These are phyloP conservation scores for Dendrocincla fuliginosa DNA, from an alignment of 2,797 vertebrate genomes.

Conservation along the genomic window DNA sequence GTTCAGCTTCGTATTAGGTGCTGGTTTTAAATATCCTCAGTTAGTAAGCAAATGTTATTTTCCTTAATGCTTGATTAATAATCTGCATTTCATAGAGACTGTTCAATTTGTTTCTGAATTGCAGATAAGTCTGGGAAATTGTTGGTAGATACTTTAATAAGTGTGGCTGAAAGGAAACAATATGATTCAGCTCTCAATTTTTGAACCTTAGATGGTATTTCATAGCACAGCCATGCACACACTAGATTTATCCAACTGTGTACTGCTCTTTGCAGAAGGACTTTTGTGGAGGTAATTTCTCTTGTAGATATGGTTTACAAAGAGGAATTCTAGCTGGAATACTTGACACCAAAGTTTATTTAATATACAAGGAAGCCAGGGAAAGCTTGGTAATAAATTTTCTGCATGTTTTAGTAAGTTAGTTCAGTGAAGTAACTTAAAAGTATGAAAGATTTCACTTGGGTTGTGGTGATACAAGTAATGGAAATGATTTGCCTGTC, in stretches of 20 bases:
- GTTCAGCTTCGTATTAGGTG: neutral
- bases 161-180: neutral
- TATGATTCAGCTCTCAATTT: neutral
- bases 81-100: neutral
- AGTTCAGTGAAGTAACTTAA: neutral
- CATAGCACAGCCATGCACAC: neutral
- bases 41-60: neutral
- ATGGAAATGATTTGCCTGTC: neutral
- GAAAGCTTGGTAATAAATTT: neutral
- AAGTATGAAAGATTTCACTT: neutral
- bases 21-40: neutral
- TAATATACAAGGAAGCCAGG: fast-evolving
- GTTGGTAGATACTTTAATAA: neutral
- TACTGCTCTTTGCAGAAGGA: neutral
- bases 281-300: neutral
- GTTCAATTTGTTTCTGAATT: neutral
- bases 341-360: neutral
- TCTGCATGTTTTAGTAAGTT: neutral
- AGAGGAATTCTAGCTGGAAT: neutral
- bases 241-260: neutral
- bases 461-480: neutral
- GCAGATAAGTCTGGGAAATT: neutral
- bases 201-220: neutral
- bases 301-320: neutral
- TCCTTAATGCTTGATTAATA: neutral